Evolutionary conservation across 2,113 vertebrate species (phyloP).

Genomic region (Martes martes): DNA sequence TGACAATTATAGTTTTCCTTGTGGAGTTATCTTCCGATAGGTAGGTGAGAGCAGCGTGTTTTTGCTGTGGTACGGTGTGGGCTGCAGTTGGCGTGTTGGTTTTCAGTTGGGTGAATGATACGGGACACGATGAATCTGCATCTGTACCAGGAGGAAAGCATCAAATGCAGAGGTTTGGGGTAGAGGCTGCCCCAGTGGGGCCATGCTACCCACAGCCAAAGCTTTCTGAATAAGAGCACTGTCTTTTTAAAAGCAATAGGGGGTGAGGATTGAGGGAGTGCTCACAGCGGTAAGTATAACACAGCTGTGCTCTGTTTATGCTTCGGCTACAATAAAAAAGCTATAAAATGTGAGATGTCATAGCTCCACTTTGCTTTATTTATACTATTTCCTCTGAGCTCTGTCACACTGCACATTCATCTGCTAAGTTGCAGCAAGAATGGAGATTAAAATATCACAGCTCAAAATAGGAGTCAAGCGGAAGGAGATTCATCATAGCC

Average conservation of each 20-base stretch:
- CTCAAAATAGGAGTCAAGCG: conserved; percentile 89
- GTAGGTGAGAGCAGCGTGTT: neutral
- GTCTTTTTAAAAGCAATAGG: conserved; percentile 82
- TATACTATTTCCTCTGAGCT: conserved; percentile 89
- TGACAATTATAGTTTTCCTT: neutral
- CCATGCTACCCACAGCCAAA: neutral
- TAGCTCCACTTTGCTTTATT: conserved; percentile 90
- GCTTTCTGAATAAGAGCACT: conserved; percentile 54
- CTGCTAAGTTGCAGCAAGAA: conserved; percentile 87
- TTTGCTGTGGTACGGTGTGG: accelerated
- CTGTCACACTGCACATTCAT: conserved; percentile 88
- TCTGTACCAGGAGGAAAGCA: neutral
- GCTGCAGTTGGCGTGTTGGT: neutral
- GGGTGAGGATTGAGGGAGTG: conserved; percentile 77
- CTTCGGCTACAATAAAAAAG: conserved; percentile 88
- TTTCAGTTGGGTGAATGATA: neutral
- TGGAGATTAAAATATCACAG: conserved; percentile 90
- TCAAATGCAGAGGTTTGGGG: neutral
- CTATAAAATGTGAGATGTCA: conserved; percentile 90
- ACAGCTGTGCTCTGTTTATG: conserved; percentile 91
- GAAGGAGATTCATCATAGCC: conserved; percentile 89
- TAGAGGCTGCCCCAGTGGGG: conserved; percentile 31
- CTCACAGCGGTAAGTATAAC: conserved; percentile 86
- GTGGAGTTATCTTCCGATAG: neutral
- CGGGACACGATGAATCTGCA: neutral